phyloP scores from a whole-genome alignment of 2,888 invertebrate species.

The Ennomos erosarius region DNA sequence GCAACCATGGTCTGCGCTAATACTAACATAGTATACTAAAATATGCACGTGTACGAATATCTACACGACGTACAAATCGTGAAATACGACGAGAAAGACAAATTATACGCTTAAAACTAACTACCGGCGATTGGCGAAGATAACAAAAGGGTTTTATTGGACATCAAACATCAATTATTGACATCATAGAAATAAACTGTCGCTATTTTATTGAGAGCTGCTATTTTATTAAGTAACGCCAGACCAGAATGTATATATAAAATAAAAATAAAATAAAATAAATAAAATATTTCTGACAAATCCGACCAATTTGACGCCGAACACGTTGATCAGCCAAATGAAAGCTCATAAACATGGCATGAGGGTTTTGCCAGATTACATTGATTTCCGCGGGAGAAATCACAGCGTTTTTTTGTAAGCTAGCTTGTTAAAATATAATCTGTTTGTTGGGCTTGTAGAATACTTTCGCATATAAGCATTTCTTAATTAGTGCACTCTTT shows the following conservation, averaged over 20 bases:
- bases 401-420: no score
- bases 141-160: slow-evolving; percentile 4
- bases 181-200: slow-evolving; percentile 3
- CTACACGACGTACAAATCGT: neutral
- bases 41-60: slow-evolving; percentile 3
- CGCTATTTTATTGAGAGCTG: neutral
- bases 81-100: neutral
- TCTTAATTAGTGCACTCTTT: no score
- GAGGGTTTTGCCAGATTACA: neutral
- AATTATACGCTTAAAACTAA: neutral
- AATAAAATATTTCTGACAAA: neutral
- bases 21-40: neutral
- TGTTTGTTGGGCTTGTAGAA: no score
- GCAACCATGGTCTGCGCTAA: neutral
- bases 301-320: slow-evolving; percentile 10
- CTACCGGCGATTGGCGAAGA: neutral
- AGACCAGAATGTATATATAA: no score
- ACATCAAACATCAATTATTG: no score
- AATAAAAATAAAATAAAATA: no score
- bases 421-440: no score
- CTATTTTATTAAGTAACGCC: slow-evolving; percentile 11
- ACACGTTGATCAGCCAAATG: slow-evolving; percentile 11
- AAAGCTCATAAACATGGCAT: slow-evolving; percentile 1
- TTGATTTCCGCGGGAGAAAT: neutral
- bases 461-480: no score